These are phyloP conservation scores for Chesias legatella DNA, from an alignment of 2,888 invertebrate species.

Conservation along the genomic window DNA sequence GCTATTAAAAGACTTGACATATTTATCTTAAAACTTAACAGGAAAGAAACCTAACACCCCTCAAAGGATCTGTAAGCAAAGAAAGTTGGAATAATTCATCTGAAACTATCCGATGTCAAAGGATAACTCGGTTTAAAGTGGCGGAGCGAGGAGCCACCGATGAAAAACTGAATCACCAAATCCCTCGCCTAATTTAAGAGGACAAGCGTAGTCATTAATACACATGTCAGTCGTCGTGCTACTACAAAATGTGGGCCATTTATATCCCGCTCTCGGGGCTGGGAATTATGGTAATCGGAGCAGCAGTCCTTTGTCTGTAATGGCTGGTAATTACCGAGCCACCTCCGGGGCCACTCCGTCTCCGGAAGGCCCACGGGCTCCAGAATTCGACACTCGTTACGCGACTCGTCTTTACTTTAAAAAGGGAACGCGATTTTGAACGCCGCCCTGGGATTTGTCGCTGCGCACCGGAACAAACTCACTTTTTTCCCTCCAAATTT, in stretches of 20 bases:
- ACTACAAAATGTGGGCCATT: slow-evolving; percentile 79
- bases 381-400: slow-evolving; percentile 79
- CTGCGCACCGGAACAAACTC: slow-evolving; percentile 52
- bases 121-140: slow-evolving; percentile 30
- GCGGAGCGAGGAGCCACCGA: slow-evolving; percentile 39
- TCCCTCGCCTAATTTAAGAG: slow-evolving; percentile 78
- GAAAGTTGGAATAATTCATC: slow-evolving; percentile 35
- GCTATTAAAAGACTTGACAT: neutral
- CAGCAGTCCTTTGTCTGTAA: slow-evolving; percentile 80
- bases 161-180: slow-evolving; percentile 77
- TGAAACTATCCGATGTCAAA: slow-evolving; percentile 32
- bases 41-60: slow-evolving; percentile 18
- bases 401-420: slow-evolving; percentile 78
- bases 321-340: slow-evolving; percentile 77
- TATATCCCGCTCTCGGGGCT: slow-evolving; percentile 72
- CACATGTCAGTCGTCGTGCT: slow-evolving; percentile 77
- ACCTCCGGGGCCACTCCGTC: slow-evolving; percentile 73
- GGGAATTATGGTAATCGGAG: slow-evolving; percentile 80
- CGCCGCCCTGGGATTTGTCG: slow-evolving; percentile 64
- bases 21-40: slow-evolving; percentile 13
- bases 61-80: slow-evolving; percentile 18
- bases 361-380: slow-evolving; percentile 59
- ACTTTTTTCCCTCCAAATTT: slow-evolving; percentile 52
- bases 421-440: slow-evolving; percentile 76
- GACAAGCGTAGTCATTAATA: slow-evolving; percentile 79